Evolutionary conservation across 2,888 invertebrate species (phyloP).

Genomic region (Deilephila porcellus): DNA sequence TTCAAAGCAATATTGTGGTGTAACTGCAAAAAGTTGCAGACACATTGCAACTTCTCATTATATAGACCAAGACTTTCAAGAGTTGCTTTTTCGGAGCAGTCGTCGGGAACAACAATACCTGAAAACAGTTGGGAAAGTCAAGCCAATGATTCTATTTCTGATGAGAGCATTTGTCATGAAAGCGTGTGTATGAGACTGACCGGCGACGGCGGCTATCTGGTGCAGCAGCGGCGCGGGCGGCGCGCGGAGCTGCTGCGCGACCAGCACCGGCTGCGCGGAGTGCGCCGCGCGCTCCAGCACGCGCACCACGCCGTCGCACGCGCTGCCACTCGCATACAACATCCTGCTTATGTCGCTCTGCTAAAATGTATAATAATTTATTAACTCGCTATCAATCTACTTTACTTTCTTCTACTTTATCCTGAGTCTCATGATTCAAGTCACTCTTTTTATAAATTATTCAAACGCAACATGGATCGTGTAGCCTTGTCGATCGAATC

Average conservation of each 20-base stretch:
- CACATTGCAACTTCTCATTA: constrained; percentile 32
- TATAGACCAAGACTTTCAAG: constrained; percentile 40
- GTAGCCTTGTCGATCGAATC: too few species aligned
- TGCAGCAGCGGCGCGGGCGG: background rate
- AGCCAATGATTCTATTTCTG: background rate
- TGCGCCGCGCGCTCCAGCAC: constrained; percentile 42
- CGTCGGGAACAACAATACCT: constrained; percentile 39
- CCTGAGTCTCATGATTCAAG: background rate
- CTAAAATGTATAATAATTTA: background rate
- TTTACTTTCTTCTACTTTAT: background rate
- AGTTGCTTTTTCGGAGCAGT: constrained; percentile 30
- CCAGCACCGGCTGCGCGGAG: constrained; percentile 33
- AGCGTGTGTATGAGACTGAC: background rate
- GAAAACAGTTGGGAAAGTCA: constrained; percentile 14
- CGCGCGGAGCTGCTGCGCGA: constrained; percentile 29
- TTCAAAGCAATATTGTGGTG: constrained; percentile 34
- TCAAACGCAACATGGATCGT: background rate
- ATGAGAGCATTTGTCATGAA: background rate
- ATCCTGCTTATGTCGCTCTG: background rate
- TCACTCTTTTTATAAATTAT: background rate
- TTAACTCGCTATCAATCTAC: background rate
- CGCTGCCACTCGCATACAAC: background rate
- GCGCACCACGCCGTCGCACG: constrained; percentile 26
- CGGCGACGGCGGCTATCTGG: constrained; percentile 8
- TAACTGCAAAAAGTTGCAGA: constrained; percentile 35